These are phyloP conservation scores for Mesocricetus auratus DNA, from an alignment of 2,113 vertebrate species.

Conservation along the genomic window DNA sequence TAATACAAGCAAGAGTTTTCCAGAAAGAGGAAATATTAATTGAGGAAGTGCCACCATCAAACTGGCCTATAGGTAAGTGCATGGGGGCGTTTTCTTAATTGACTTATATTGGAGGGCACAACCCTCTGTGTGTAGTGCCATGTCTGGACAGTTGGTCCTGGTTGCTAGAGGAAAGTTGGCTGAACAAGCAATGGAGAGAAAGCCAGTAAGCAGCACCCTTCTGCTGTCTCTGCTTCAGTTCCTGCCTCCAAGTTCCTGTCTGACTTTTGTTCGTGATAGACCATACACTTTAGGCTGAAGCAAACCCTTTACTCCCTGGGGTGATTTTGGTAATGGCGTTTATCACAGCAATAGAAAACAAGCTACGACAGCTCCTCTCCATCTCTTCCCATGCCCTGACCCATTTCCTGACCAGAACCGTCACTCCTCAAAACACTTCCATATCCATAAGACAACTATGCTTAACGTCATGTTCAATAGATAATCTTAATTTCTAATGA, in stretches of 20 bases:
- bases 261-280: not conserved
- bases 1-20: not conserved
- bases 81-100: not conserved
- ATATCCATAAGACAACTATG: not conserved
- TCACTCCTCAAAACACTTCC: not conserved
- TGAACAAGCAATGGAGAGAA: not conserved
- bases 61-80: not conserved
- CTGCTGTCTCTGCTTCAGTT: not conserved
- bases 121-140: not conserved
- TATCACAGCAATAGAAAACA: not conserved
- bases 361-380: not conserved
- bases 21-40: not conserved
- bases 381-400: not conserved
- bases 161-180: not conserved
- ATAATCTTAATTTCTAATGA: not conserved
- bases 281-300: not conserved
- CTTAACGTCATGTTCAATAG: not conserved
- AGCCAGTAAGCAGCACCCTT: not conserved
- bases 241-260: not conserved
- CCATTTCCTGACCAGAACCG: not conserved
- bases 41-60: not conserved
- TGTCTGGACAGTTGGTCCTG: not conserved
- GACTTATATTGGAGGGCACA: not conserved
- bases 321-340: not conserved
- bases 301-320: not conserved